Evolutionary conservation across 2,113 vertebrate species (phyloP), one percentile per base, ranked within the genome.

Genomic region (Epinephelus lanceolatus): DNA sequence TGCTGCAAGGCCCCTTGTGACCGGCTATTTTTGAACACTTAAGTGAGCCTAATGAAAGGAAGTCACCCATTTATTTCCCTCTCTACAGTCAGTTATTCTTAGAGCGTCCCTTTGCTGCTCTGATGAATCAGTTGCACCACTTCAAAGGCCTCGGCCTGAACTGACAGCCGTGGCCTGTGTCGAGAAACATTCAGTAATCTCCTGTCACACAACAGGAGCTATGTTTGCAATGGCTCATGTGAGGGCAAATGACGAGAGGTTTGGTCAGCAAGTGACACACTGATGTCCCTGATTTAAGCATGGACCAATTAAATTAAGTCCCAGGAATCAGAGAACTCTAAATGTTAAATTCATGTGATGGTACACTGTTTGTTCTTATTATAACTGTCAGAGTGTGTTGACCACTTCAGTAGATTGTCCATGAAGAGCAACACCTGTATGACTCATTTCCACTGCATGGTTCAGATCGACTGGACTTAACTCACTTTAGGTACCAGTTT

Each of bases 11-110:
- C 63, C 88, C 76, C 81, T 72, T 67, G 86, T 91, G 84, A 91
- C 84, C 1, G 17, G 69, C 84, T 92, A 83, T 84, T 85, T 91
- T 84, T 79, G 71, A 85, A 67, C 53, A 59, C 66, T 87, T 83
- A 81, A 91, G 81, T 88, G 82, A 86, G 72, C 62, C 56, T 89
- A 91, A 90, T 93, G 76, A 86, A 75, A 89, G 84, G 84, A 89
- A 92, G 85, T 88, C 85, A 83, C 74, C 74, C 81, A 82, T 90
- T 92, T 84, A 83, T 71, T 76, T 80, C 69, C 76, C 8, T 86
- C 63, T 71, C 63, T 74, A 59, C 42, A 67, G 12, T 74, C 19
- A n/a, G 71, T 76, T 92, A 83, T 88, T 90, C 67, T 89, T 84
- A 91, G 88, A 81, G 75, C 71, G 62, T 85, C 85, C 69, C 73